phyloP scores from a whole-genome alignment of 2,113 vertebrate genomes.

The Laticauda laticaudata region DNA sequence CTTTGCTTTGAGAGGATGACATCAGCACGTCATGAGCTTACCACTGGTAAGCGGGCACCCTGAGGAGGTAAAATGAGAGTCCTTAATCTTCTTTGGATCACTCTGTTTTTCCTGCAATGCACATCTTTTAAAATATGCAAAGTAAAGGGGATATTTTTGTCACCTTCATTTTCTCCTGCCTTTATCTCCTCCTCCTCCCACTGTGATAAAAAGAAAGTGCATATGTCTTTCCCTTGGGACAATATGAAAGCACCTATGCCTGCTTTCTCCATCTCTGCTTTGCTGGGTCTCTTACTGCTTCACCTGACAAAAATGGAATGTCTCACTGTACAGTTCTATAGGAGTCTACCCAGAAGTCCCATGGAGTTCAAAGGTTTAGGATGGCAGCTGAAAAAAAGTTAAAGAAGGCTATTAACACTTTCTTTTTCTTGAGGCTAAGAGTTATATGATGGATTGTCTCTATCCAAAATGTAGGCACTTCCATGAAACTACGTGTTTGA shows the following conservation, averaged over 20 bases:
- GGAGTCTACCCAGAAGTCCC: neutral
- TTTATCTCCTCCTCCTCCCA: neutral
- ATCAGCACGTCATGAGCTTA: conserved; percentile 57
- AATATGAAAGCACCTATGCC: conserved; percentile 31
- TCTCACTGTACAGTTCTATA: neutral
- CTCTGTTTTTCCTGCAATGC: conserved; percentile 49
- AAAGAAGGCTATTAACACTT: conserved; percentile 1
- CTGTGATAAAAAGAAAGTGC: conserved; percentile 19
- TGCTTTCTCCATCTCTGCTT: conserved; percentile 30
- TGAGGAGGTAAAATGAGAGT: conserved; percentile 59
- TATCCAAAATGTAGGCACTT: neutral
- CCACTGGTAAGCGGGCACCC: conserved; percentile 51
- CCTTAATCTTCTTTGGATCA: conserved; percentile 48
- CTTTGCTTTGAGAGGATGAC: conserved; percentile 55
- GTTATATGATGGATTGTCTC: neutral
- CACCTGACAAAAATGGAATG: neutral
- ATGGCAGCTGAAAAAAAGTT: neutral
- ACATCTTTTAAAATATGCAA: conserved; percentile 53
- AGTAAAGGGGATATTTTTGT: conserved; percentile 53
- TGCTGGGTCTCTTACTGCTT: conserved; percentile 28
- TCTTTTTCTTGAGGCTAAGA: conserved; percentile 15
- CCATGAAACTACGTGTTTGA: neutral
- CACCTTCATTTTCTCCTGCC: conserved; percentile 43
- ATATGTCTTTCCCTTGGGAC: conserved; percentile 37
- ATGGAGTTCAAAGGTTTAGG: neutral